Percentiles rank a stretch among this genome's conserved stretches.
phyloP scores from a whole-genome alignment of 1,140 invertebrate genomes.

The Scylla paramamosain region DNA sequence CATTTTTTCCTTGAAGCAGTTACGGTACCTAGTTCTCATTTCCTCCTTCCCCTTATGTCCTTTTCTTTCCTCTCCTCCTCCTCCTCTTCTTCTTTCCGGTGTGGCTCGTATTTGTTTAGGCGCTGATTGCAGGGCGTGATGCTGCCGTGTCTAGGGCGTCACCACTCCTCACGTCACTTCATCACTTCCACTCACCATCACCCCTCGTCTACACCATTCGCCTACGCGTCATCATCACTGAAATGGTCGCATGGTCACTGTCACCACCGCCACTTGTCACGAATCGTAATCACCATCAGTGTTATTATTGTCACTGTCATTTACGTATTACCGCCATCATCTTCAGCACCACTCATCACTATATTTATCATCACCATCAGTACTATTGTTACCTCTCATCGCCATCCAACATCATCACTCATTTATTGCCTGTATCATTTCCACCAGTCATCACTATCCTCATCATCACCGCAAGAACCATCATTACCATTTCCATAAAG shows the following conservation, averaged over 20 bases:
- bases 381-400: background rate
- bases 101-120: constrained; percentile 26
- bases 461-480: background rate
- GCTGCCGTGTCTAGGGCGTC: constrained; percentile 16
- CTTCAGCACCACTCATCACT: no score
- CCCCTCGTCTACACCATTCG: background rate
- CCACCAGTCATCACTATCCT: background rate
- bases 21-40: background rate
- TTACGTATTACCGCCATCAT: no score
- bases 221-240: no score
- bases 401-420: background rate
- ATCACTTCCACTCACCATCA: no score
- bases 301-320: no score
- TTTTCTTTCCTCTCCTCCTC: background rate
- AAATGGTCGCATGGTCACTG: no score
- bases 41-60: background rate
- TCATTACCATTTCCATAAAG: background rate
- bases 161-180: background rate
- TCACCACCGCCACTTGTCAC: no score
- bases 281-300: no score
- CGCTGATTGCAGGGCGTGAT: constrained; percentile 45
- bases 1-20: background rate
- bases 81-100: background rate
- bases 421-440: background rate
- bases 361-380: no score